These are phyloP conservation scores for Alligator sinensis DNA, from an alignment of 2,113 vertebrate species.

Conservation along the genomic window DNA sequence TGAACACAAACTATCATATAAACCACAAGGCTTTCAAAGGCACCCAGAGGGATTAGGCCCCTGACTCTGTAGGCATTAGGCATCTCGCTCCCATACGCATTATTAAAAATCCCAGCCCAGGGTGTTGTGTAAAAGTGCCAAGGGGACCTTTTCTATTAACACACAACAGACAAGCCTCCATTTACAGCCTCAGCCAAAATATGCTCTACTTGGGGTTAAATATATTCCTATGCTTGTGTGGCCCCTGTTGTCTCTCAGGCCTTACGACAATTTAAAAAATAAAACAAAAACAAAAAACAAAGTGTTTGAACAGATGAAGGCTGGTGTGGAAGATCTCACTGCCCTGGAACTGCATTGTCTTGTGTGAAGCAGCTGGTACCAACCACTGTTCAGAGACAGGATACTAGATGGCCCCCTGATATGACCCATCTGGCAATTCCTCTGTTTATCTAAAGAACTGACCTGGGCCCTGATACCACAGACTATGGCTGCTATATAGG, in stretches of 20 bases:
- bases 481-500: not conserved
- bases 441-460: too few relatives aligned
- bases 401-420: not conserved
- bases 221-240: constrained; percentile 5
- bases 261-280: not conserved
- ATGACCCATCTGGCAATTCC: too few relatives aligned
- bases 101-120: not conserved
- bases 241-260: not conserved
- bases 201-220: not conserved
- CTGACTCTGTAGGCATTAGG: not conserved
- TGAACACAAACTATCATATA: not conserved
- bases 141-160: constrained; percentile 11
- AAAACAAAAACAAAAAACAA: not conserved
- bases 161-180: not conserved
- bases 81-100: not conserved
- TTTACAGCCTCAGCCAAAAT: not conserved
- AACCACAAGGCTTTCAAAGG: not conserved
- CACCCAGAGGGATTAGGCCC: not conserved
- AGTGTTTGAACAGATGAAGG: not conserved
- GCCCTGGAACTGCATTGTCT: too few relatives aligned
- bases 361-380: not conserved
- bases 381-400: not conserved
- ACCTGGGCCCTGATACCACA: too few relatives aligned
- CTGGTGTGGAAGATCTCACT: not conserved
- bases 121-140: not conserved